Percentiles rank a stretch among this genome's conserved stretches.
These are phyloP conservation scores for Theocolax elegans DNA, from an alignment of 1,140 invertebrate species.

Conservation along the genomic window DNA sequence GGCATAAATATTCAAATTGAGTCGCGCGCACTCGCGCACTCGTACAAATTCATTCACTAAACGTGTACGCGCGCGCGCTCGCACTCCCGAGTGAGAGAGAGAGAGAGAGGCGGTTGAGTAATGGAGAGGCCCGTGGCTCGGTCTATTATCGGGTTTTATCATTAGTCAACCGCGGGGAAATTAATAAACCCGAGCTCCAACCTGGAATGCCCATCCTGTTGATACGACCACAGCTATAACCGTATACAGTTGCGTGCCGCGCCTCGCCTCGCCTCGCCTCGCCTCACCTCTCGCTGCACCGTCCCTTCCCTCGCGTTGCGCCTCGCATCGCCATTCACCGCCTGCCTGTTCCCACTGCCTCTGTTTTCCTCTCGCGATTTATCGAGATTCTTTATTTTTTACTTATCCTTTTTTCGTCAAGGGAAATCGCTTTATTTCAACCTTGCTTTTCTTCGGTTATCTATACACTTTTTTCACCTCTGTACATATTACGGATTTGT, in stretches of 20 bases:
- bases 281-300: background rate
- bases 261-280: too few relatives aligned
- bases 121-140: background rate
- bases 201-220: background rate
- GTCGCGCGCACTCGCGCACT: background rate
- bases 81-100: background rate
- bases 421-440: too few relatives aligned
- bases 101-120: background rate
- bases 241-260: too few relatives aligned
- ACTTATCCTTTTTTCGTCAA: too few relatives aligned
- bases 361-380: too few relatives aligned
- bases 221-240: background rate
- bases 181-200: background rate
- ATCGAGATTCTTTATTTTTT: too few relatives aligned
- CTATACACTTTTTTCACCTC: too few relatives aligned
- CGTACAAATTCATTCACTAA: background rate
- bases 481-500: too few relatives aligned
- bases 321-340: too few relatives aligned
- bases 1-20: slow-evolving; percentile 19
- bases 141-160: slow-evolving; percentile 7
- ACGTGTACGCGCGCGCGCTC: background rate
- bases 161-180: slow-evolving; percentile 6
- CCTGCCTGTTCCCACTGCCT: too few relatives aligned
- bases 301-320: too few relatives aligned
- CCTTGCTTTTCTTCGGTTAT: too few relatives aligned